These are phyloP conservation scores for Megalurothrips usitatus DNA, from an alignment of 2,888 invertebrate genomes.

Conservation along the genomic window DNA sequence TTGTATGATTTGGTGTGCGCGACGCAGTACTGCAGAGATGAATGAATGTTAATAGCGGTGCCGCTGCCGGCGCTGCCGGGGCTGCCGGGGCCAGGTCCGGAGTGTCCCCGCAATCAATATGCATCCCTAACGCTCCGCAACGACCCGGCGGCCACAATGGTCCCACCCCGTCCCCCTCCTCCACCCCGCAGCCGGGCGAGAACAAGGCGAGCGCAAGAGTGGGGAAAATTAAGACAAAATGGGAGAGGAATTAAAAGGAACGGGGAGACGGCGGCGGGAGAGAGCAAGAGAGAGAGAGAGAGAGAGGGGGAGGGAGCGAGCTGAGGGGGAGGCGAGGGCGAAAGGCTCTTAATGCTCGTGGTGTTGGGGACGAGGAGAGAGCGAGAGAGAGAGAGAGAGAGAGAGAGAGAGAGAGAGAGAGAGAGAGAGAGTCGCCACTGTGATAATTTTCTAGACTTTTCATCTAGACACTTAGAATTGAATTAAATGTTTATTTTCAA, in stretches of 20 bases:
- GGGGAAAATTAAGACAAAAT: conserved; percentile 23
- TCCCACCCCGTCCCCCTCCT: neutral
- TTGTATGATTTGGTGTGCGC: too few species aligned
- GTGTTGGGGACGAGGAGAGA: neutral
- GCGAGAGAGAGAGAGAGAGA: too few species aligned
- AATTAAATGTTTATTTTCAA: too few species aligned
- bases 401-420: too few species aligned
- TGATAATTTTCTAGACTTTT: too few species aligned
- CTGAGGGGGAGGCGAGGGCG: neutral
- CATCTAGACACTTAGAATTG: too few species aligned
- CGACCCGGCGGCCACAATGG: neutral
- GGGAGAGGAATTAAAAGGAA: conserved; percentile 15
- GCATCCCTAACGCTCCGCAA: neutral
- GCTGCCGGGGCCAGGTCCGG: neutral
- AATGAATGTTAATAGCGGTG: too few species aligned
- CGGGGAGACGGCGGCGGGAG: neutral
- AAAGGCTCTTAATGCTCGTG: neutral
- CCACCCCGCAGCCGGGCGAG: neutral
- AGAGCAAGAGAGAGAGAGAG: neutral
- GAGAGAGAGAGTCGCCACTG: too few species aligned
- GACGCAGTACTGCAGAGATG: too few species aligned
- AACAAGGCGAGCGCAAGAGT: neutral
- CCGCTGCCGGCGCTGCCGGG: too few species aligned
- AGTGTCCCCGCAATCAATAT: conserved; percentile 7
- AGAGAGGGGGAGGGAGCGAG: neutral